Evolutionary conservation across 2,113 vertebrate genomes (phyloP).

Genomic region (Myanophis thanlyinensis): DNA sequence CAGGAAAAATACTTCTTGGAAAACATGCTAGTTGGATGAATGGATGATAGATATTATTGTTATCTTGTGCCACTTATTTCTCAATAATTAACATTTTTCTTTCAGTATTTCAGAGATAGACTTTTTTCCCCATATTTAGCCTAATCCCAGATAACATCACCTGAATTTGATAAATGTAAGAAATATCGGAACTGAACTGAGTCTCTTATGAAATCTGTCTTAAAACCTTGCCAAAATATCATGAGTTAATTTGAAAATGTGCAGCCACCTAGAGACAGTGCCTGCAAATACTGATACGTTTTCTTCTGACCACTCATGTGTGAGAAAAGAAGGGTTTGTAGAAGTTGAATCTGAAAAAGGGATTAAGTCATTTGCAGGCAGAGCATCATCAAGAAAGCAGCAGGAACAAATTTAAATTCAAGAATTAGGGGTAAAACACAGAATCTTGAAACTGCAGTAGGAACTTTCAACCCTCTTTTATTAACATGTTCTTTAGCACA

Average conservation of each 20-base stretch:
- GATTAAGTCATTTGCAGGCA: background rate
- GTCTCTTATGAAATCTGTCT: background rate
- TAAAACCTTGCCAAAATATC: background rate
- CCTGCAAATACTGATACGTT: background rate
- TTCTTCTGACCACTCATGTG: background rate
- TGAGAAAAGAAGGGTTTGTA: background rate
- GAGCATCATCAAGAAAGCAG: background rate
- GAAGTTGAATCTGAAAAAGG: background rate
- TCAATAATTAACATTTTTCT: background rate
- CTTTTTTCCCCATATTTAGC: background rate
- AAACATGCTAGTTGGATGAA: background rate
- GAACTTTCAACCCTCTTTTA: background rate
- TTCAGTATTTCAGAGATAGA: background rate
- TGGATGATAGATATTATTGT: background rate
- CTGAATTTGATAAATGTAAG: background rate
- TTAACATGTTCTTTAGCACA: background rate
- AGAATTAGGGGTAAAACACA: background rate
- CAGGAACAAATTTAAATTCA: background rate
- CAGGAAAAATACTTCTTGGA: background rate
- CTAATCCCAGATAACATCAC: background rate
- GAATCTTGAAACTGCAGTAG: background rate
- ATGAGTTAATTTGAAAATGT: background rate
- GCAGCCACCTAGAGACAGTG: background rate
- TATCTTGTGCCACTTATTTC: background rate
- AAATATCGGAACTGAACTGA: background rate